Percentiles rank a stretch among this genome's conserved stretches.
phyloP scores from a whole-genome alignment of 2,797 vertebrate species.

The Syncerus caffer region DNA sequence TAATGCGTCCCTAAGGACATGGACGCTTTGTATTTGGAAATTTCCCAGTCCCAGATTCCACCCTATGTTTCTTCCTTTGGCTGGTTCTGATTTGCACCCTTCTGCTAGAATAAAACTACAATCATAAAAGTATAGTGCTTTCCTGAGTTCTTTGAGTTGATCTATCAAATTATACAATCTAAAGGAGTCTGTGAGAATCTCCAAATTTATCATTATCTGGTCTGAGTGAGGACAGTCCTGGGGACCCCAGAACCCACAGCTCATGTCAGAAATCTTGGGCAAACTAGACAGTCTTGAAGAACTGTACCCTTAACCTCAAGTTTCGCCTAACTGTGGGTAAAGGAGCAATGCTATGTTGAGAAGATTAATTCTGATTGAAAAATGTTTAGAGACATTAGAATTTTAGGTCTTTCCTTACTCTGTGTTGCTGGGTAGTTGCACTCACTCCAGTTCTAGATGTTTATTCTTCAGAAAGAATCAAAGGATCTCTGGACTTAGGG shows the following conservation, averaged over 20 bases:
- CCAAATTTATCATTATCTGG: neutral
- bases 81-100: neutral
- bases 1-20: neutral
- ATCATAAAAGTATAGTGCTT: neutral
- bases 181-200: neutral
- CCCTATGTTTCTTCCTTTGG: neutral
- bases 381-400: neutral
- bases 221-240: neutral
- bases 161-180: neutral
- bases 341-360: neutral
- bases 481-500: neutral
- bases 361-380: neutral
- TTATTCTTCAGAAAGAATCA: neutral
- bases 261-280: neutral
- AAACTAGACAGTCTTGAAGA: neutral
- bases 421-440: neutral
- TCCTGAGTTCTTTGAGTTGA: neutral
- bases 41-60: neutral
- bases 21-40: neutral
- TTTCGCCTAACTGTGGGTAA: neutral
- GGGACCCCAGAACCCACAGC: neutral
- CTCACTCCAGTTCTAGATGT: neutral
- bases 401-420: neutral
- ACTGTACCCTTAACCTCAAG: neutral
- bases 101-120: neutral